Evolutionary conservation across 2,113 vertebrate genomes (phyloP).

Genomic region (Hippolais icterina): DNA sequence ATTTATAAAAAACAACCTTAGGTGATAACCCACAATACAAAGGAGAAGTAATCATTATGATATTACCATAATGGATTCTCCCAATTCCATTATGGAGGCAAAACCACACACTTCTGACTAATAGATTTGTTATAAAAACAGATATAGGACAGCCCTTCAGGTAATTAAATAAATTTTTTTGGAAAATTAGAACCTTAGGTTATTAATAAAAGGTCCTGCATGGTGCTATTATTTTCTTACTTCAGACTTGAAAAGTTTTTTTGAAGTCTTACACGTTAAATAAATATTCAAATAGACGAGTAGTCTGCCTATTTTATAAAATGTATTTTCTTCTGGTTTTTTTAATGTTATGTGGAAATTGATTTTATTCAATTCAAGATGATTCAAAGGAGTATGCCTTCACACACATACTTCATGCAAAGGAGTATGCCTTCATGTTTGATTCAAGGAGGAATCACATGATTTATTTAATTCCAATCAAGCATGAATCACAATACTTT

Average conservation of each 20-base stretch:
- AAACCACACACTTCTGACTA: not conserved
- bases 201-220: not conserved
- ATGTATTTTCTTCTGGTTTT: not conserved
- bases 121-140: not conserved
- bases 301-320: not conserved
- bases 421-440: not conserved
- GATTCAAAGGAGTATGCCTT: not conserved
- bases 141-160: not conserved
- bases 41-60: not conserved
- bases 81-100: not conserved
- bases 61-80: not conserved
- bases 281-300: not conserved
- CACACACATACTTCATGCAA: not conserved
- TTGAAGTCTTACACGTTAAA: not conserved
- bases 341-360: not conserved
- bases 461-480: not conserved
- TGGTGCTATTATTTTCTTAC: not conserved
- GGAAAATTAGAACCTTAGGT: not conserved
- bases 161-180: not conserved
- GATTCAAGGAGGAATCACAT: not conserved
- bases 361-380: not conserved
- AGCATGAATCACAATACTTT: not conserved
- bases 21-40: not conserved
- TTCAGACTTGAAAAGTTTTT: not conserved
- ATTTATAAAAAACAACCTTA: not conserved